A percentile compares a stretch with the other conserved stretches of the same genome.
Evolutionary conservation across 2,797 vertebrate genomes (phyloP).

Genomic region (Epinephelus coioides): DNA sequence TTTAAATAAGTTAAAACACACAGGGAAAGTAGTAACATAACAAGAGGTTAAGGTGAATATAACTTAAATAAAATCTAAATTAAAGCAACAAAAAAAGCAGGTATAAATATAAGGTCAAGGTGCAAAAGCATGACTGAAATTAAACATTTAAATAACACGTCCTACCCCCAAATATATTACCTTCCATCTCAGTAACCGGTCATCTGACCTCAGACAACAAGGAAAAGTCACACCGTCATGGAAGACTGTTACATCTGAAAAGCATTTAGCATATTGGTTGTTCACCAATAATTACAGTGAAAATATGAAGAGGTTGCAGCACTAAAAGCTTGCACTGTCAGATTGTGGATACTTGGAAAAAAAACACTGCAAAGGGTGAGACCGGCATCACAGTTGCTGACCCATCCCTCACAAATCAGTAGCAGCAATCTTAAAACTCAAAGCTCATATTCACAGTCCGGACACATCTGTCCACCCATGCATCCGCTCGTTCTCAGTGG

Average conservation of each 20-base stretch:
- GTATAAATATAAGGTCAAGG: slow-evolving; percentile 38
- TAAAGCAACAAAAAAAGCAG: slow-evolving; percentile 23
- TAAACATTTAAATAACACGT: slow-evolving; percentile 31
- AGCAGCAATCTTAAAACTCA: slow-evolving; percentile 26
- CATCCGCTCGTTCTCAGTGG: slow-evolving; percentile 83
- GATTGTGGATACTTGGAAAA: slow-evolving; percentile 23
- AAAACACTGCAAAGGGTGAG: slow-evolving; percentile 7
- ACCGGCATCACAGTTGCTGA: slow-evolving; percentile 3
- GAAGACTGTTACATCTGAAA: slow-evolving; percentile 65
- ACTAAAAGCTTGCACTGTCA: slow-evolving; percentile 15
- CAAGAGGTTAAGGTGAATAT: slow-evolving; percentile 8
- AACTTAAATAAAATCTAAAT: slow-evolving; percentile 48
- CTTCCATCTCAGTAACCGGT: slow-evolving; percentile 31
- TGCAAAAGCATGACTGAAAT: slow-evolving; percentile 50
- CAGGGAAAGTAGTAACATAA: slow-evolving; percentile 14
- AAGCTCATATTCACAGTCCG: slow-evolving; percentile 30
- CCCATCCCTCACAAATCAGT: slow-evolving; percentile 26
- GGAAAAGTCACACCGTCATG: slow-evolving; percentile 33
- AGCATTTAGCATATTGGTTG: slow-evolving; percentile 5
- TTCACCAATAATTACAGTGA: slow-evolving; percentile 34
- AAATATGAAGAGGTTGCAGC: slow-evolving; percentile 24
- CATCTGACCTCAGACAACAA: slow-evolving; percentile 22
- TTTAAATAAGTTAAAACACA: slow-evolving; percentile 45
- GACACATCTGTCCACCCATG: neutral
- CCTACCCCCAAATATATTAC: neutral